Percentiles rank a stretch among this genome's conserved stretches.
Conservation (phyloP, 1,140 invertebrate species). For the Brachionus calyciflorus region DNA sequence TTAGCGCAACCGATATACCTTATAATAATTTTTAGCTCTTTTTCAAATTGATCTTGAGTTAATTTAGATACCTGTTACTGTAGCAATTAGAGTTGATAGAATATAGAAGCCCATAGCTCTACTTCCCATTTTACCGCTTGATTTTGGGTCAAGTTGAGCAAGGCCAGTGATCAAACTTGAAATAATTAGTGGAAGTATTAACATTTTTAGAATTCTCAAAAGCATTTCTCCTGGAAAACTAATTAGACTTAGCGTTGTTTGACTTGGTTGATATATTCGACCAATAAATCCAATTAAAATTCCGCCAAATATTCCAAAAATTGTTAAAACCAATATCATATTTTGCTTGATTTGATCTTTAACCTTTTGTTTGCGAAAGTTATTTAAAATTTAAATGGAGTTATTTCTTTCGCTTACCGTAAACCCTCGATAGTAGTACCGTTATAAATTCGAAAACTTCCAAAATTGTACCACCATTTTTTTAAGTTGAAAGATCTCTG, state of each 20-base stretch:
- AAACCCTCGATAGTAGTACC: too few species aligned
- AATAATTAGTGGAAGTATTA: constrained; percentile 63
- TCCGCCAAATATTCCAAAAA: constrained; percentile 56
- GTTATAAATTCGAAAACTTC: too few species aligned
- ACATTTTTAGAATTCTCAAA: constrained; percentile 63
- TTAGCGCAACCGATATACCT: constrained; percentile 3
- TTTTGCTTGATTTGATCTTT: constrained; percentile 29
- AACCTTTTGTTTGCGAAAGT: too few species aligned
- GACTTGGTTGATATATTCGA: constrained; percentile 47
- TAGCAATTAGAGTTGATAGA: constrained; percentile 61
- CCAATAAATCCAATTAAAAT: constrained; percentile 54
- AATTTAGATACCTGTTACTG: constrained; percentile 48
- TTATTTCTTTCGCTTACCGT: too few species aligned
- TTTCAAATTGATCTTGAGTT: not conserved
- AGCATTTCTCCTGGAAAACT: constrained; percentile 64
- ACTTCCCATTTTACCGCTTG: constrained; percentile 59
- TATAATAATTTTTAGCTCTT: not conserved
- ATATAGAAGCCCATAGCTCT: constrained; percentile 63
- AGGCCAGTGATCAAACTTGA: constrained; percentile 60
- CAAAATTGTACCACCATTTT: too few species aligned
- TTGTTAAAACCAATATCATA: constrained; percentile 53
- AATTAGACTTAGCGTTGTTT: not conserved
- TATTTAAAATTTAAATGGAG: too few species aligned
- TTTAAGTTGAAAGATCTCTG: too few species aligned
- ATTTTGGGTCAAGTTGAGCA: constrained; percentile 56